Evolutionary conservation across 2,888 invertebrate genomes (phyloP).

Genomic region (Rhabditoides inermis): DNA sequence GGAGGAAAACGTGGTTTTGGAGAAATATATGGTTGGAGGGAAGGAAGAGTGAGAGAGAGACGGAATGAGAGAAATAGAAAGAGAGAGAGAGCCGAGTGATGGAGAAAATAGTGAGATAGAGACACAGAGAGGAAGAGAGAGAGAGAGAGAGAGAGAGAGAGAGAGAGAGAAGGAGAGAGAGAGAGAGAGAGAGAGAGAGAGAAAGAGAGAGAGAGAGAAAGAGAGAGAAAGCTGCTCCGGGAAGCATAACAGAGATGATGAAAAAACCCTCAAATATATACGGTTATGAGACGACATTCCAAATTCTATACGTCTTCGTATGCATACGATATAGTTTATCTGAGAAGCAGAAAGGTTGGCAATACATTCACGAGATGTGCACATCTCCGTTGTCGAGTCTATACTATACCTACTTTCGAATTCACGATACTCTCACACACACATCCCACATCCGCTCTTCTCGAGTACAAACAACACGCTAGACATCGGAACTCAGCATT

Average conservation of each 20-base stretch:
- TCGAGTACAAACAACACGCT: too few species aligned
- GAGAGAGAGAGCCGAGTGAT: not conserved
- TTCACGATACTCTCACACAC: too few species aligned
- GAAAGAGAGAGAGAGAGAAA: slow-evolving; percentile 4
- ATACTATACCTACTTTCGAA: too few species aligned
- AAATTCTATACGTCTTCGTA: too few species aligned
- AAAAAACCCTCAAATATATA: too few species aligned
- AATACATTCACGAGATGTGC: too few species aligned
- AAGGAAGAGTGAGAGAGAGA: not conserved
- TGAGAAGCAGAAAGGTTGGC: too few species aligned
- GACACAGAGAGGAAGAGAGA: not conserved
- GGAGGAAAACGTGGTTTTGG: not conserved
- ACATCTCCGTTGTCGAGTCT: too few species aligned
- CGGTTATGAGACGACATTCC: too few species aligned
- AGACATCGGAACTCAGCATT: too few species aligned
- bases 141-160: slow-evolving; percentile 7
- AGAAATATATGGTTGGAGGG: not conserved
- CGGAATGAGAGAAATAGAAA: not conserved
- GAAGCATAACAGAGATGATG: not conserved
- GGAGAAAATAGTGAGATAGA: slow-evolving; percentile 2
- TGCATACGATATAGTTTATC: too few species aligned
- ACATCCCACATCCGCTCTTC: too few species aligned
- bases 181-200: slow-evolving; percentile 7
- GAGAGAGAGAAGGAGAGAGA: slow-evolving; percentile 8
- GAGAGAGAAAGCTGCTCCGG: slow-evolving; percentile 2